Base-by-base conservation (phyloP, 2,113 vertebrate genomes). In the Melanostigma gelatinosum region DNA sequence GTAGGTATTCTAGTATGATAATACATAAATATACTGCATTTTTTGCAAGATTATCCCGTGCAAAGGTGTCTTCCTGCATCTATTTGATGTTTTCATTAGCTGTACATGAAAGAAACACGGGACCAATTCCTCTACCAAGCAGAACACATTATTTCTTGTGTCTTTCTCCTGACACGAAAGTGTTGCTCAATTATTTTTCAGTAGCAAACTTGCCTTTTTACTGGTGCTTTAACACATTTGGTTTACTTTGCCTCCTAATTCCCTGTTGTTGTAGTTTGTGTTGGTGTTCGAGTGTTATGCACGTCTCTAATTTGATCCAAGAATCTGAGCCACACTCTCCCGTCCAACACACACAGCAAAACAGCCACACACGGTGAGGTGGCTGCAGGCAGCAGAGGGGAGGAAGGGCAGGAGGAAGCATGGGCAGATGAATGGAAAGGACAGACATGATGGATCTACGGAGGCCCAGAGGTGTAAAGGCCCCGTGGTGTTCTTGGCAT, bases 381-480 rank as follows among this genome's bases (percentile, higher is more conserved):
- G 68, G 76, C 81, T 46, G 80, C 61, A 52, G 77, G 84, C 44
- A 36, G 75, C 74, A 34, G 46, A 44, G 54, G 73, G 34, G 81
- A 78, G 62, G 54, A 65, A 75, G 68, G 75, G 79, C 44, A 65
- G 79, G 63, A 40, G 80, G 72, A 87, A 81, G 76, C 62, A 70
- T 80, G 78, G 77, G 80, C 12, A 34, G n/a, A 85, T 80, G 77
- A 75, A 91, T 73, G 80, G 77, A 91, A 27, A 78, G 82, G 69
- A 90, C 80, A 89, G 77, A 91, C 79, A 86, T 68, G 80, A 89
- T 86, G 88, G 83, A 68, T 78, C 80, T 67, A 88, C 75, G 87
- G 82, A 85, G 82, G 85, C 83, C 84, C 86, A 83, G 85, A 82
- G 64, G 65, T 65, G 75, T 83, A 82, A 89, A 72, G 88, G 86